A percentile compares a stretch with the other conserved stretches of the same genome.
Evolutionary conservation across 2,797 vertebrate genomes (phyloP).

Genomic region (Intellagama lesueurii): DNA sequence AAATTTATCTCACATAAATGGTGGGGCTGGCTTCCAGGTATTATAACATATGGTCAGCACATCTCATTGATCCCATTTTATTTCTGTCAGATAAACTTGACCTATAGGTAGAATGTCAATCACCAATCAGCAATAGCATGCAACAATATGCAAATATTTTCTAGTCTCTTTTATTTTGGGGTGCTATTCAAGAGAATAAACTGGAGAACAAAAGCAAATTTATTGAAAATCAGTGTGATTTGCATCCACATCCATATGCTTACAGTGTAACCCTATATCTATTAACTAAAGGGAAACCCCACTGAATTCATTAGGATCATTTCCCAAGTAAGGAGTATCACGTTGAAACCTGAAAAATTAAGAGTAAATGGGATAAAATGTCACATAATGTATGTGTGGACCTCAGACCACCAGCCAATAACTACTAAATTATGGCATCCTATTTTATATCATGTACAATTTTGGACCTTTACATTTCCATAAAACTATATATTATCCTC

Average conservation of each 20-base stretch:
- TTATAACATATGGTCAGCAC: neutral
- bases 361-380: neutral
- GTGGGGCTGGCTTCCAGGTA: neutral
- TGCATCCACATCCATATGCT: neutral
- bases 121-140: neutral
- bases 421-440: neutral
- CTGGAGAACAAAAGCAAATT: neutral
- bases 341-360: neutral
- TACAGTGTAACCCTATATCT: neutral
- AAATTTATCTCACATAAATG: neutral
- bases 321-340: neutral
- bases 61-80: slow-evolving; percentile 13
- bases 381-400: neutral
- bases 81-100: neutral
- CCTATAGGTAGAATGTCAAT: neutral
- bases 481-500: slow-evolving; percentile 19
- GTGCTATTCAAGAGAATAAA: neutral
- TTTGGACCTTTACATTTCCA: neutral
- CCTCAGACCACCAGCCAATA: neutral
- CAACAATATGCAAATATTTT: neutral
- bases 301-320: neutral
- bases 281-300: neutral
- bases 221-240: neutral
- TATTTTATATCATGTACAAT: neutral
- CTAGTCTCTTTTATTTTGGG: neutral